Base-by-base conservation (phyloP, 2,888 invertebrate genomes). In the Baccha elongata region DNA sequence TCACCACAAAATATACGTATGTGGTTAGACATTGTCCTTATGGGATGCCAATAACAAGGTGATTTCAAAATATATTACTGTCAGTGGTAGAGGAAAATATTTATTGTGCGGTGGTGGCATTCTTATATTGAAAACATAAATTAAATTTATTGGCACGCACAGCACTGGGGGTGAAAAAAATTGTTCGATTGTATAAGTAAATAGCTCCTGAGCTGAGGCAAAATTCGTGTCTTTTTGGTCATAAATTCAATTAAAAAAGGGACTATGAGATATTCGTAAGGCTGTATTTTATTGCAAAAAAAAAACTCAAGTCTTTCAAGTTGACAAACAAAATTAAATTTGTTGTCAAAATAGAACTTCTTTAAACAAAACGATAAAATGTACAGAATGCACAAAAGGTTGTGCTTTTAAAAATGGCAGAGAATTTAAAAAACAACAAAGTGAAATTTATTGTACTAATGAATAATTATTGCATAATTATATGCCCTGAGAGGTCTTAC, bases 21-120 rank as follows among this genome's bases (percentile, higher is more conserved):
- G 15, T 21, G 1, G 1, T 15, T 44, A 19, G 29, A 44, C 29
- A 60, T 29, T 44, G 42, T 44, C 60, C 60, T 60, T 60, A 44
- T 60, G 58, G 23, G 58, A 40, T 58, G 58, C 40, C 58, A 58
- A 58, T 58, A 58, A 58, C 37, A 60, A 44, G 60, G 42, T 29
- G 42, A 44, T 44, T 60, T 44, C 29, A 44, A 60, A 29, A 60
- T 44, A 60, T 42, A 60, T 44, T 58, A 58, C 21, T 55, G 13
- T 32, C 8, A 13, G 2, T 48, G 21, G 13, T n/a, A 23, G 48
- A 3, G 48, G 23, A 17, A 10, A 23, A 44, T 60, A 44, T 60
- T 60, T 60, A 60, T 29, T 44, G 29, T 42, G 44, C 29, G n/a
- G 5, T 29, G 29, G 17, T 60, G 44, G 42, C 29, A 44, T 44